Conservation (phyloP, 2,113 vertebrate genomes). For the Rafetus swinhoei region DNA sequence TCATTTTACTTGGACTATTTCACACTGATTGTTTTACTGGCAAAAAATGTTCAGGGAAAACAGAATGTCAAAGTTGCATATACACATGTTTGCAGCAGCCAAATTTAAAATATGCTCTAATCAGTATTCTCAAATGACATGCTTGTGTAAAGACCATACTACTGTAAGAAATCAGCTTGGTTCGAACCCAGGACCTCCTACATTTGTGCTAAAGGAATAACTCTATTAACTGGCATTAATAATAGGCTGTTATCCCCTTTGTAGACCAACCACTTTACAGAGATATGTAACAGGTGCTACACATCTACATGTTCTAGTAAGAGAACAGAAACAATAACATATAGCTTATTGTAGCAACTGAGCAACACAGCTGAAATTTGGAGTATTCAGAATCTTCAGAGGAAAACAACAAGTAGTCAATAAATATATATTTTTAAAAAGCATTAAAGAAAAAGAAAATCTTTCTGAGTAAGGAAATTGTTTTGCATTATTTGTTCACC, state of each 20-base stretch:
- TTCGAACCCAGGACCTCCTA: background rate
- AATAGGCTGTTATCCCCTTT: background rate
- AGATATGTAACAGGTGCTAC: background rate
- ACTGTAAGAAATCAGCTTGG: background rate
- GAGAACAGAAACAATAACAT: background rate
- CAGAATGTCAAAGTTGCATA: background rate
- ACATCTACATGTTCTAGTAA: background rate
- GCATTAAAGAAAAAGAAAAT: background rate
- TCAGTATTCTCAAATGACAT: background rate
- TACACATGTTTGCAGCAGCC: background rate
- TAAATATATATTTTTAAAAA: background rate
- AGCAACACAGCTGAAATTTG: background rate
- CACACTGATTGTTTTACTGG: background rate
- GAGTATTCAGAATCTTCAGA: background rate
- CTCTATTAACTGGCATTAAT: background rate
- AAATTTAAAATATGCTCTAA: background rate
- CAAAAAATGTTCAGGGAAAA: background rate
- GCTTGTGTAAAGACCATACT: background rate
- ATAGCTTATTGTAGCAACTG: background rate
- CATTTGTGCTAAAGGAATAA: background rate
- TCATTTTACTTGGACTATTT: background rate
- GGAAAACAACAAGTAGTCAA: background rate
- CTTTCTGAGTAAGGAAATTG: background rate
- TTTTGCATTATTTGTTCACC: background rate
- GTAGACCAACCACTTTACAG: background rate